Evolutionary conservation across 2,797 vertebrate genomes (phyloP).

Genomic region (Danio choprae): DNA sequence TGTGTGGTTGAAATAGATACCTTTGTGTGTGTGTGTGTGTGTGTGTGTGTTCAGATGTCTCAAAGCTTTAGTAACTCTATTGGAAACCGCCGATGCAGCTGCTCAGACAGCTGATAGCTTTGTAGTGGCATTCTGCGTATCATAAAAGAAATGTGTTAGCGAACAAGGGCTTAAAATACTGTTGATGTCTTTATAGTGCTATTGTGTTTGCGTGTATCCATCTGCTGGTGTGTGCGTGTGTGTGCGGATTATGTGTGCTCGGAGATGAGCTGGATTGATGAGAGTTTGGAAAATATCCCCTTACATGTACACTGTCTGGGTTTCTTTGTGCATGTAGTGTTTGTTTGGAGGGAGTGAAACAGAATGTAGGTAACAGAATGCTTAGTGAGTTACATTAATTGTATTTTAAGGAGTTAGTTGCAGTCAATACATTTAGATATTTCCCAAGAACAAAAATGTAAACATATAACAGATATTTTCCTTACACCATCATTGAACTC

Average conservation of each 20-base stretch:
- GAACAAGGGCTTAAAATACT: conserved; percentile 56
- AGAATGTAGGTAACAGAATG: not conserved
- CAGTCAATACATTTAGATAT: not conserved
- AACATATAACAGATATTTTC: no score
- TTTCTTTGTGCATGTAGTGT: conserved; percentile 41
- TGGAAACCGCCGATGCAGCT: conserved; percentile 55
- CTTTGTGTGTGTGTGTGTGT: conserved; percentile 37
- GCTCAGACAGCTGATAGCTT: conserved; percentile 57
- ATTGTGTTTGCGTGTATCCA: conserved; percentile 43
- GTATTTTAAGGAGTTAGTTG: not conserved
- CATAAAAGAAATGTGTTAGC: conserved; percentile 56
- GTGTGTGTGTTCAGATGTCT: conserved; percentile 57
- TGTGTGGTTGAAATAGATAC: conserved; percentile 55
- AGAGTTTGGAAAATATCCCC: conserved; percentile 57
- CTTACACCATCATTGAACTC: no score
- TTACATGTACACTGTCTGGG: conserved; percentile 53
- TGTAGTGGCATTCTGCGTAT: conserved; percentile 55
- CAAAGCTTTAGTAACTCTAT: conserved; percentile 53
- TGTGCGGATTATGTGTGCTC: conserved; percentile 44
- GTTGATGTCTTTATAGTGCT: conserved; percentile 57
- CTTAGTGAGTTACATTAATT: not conserved
- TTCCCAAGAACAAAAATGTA: not conserved
- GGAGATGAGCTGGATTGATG: conserved; percentile 45
- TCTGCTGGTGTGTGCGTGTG: conserved; percentile 49
- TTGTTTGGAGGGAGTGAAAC: conserved; percentile 19